Evolutionary conservation across 2,888 invertebrate genomes (phyloP).

Genomic region (Phyto melanocephala): DNA sequence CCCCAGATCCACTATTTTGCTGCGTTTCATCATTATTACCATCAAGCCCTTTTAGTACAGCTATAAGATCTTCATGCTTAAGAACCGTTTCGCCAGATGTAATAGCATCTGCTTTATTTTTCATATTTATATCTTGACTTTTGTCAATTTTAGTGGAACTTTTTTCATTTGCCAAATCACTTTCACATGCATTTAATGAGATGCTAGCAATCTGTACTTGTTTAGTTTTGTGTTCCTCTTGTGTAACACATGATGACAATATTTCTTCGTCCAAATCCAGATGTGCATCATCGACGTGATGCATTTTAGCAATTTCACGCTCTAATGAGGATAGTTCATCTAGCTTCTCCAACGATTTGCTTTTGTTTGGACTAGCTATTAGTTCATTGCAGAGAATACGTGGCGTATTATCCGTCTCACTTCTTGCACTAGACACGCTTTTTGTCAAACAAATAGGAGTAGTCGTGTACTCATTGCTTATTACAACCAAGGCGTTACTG

Average conservation of each 20-base stretch:
- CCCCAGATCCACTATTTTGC: conserved; percentile 10
- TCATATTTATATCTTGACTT: background rate
- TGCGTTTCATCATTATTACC: conserved; percentile 73
- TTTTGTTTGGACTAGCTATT: conserved; percentile 34
- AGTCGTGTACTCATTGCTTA: conserved; percentile 28
- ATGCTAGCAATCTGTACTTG: background rate
- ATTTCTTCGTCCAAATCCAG: background rate
- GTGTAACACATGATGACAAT: background rate
- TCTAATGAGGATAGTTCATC: conserved; percentile 75
- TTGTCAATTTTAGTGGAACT: background rate
- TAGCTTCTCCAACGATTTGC: conserved; percentile 63
- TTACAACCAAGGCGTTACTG: conserved; percentile 29
- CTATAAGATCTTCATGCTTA: conserved; percentile 78
- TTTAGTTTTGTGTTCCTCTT: background rate
- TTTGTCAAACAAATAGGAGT: conserved; percentile 15
- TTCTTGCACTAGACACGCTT: background rate
- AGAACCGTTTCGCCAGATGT: conserved; percentile 58
- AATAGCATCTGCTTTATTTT: conserved; percentile 29
- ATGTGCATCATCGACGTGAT: conserved; percentile 67
- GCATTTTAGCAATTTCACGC: conserved; percentile 76
- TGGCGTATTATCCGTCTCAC: conserved; percentile 41
- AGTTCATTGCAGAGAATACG: conserved; percentile 58
- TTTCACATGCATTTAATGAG: background rate
- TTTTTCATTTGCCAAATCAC: conserved; percentile 1
- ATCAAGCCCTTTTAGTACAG: conserved; percentile 81